These are phyloP conservation scores for Eurytemora carolleeae DNA, from an alignment of 1,140 invertebrate genomes.

Conservation along the genomic window DNA sequence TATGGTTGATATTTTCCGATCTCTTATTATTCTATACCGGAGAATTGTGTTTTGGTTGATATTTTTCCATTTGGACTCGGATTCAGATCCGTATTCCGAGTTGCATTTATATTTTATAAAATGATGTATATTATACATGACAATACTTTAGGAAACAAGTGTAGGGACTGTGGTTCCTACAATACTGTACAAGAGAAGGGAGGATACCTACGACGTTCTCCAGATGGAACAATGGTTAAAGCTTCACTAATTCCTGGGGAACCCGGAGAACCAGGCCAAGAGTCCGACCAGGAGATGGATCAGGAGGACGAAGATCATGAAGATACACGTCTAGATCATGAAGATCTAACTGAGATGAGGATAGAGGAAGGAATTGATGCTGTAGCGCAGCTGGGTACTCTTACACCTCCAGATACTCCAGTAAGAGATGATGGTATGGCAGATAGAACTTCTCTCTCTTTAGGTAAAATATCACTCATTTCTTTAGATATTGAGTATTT, in stretches of 20 bases:
- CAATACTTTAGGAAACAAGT: slow-evolving; percentile 64
- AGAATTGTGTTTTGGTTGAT: no score
- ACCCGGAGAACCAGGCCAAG: not conserved
- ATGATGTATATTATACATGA: slow-evolving; percentile 28
- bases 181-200: slow-evolving; percentile 36
- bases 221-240: not conserved
- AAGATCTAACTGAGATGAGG: no score
- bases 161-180: slow-evolving; percentile 57
- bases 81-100: no score
- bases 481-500: no score
- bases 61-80: no score
- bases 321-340: no score
- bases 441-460: no score
- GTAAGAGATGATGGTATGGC: not conserved
- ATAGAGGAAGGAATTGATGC: no score
- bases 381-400: not conserved
- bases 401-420: not conserved
- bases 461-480: no score
- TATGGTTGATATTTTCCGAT: no score
- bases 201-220: slow-evolving; percentile 10
- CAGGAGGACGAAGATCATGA: no score
- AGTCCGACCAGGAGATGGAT: not conserved
- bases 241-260: not conserved
- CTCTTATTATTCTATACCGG: no score
- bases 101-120: slow-evolving; percentile 13